Conservation (phyloP, 2,113 vertebrate species). For the Phyllostomus hastatus region DNA sequence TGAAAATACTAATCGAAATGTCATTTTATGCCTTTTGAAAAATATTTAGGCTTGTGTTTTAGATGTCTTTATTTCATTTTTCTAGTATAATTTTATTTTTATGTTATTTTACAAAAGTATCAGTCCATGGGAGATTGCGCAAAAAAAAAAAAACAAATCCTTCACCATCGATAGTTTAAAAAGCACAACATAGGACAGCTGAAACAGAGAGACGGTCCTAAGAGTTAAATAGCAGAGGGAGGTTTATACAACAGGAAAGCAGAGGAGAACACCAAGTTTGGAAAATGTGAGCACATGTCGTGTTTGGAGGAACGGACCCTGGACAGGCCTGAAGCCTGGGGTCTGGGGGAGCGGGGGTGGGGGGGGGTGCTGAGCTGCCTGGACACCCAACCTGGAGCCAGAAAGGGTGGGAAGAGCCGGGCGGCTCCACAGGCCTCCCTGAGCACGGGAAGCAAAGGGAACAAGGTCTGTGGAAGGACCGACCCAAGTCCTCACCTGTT, state of each 20-base stretch:
- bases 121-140: background rate
- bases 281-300: background rate
- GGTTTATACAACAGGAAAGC: background rate
- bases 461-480: background rate
- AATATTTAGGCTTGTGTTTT: background rate
- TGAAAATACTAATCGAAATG: background rate
- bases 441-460: background rate
- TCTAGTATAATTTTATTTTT: background rate
- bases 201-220: background rate
- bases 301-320: background rate
- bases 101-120: slow-evolving; percentile 17
- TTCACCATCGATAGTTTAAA: background rate
- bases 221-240: background rate
- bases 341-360: too few relatives aligned
- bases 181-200: background rate
- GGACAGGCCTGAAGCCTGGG: background rate
- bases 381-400: background rate
- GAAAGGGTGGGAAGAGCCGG: background rate
- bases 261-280: background rate
- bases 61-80: background rate
- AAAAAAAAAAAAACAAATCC: background rate
- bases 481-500: background rate
- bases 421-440: background rate
- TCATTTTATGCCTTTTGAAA: background rate
- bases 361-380: background rate